Conservation (phyloP, 1,140 invertebrate species). For the Sminthurides bifidus region DNA sequence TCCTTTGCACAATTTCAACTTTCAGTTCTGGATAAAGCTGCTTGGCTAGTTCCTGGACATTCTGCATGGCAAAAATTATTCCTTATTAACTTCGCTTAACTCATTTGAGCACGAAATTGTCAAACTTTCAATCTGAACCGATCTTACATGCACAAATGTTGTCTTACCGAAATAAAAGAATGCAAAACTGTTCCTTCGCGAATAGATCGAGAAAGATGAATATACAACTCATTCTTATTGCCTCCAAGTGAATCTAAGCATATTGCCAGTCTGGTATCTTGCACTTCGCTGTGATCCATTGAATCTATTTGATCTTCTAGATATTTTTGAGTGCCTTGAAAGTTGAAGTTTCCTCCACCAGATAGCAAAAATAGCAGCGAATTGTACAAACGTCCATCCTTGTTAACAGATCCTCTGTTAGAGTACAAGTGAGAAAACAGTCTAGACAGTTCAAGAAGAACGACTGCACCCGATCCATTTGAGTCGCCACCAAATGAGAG, state of each 20-base stretch:
- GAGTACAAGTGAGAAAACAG: constrained; percentile 86
- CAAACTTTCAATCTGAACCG: too few relatives aligned
- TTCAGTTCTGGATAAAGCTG: constrained; percentile 40
- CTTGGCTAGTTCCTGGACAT: constrained; percentile 48
- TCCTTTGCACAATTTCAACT: constrained; percentile 80
- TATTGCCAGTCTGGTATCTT: constrained; percentile 78
- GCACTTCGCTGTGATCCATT: constrained; percentile 35
- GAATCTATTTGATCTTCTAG: constrained; percentile 78
- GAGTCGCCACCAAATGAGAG: constrained; percentile 77
- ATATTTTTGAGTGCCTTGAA: constrained; percentile 91
- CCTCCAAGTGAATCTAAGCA: constrained; percentile 75
- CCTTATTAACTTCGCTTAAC: too few relatives aligned
- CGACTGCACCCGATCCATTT: constrained; percentile 82
- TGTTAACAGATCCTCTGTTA: constrained; percentile 32
- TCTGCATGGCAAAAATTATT: too few relatives aligned
- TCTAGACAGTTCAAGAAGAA: constrained; percentile 74
- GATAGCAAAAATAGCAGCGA: constrained; percentile 77
- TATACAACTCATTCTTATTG: constrained; percentile 49
- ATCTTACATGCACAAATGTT: constrained; percentile 4
- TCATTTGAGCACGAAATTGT: too few relatives aligned
- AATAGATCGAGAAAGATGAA: constrained; percentile 94
- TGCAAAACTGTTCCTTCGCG: constrained; percentile 66
- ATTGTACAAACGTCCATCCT: constrained; percentile 60
- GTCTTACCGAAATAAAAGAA: constrained; percentile 51
- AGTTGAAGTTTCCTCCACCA: constrained; percentile 89